Evolutionary conservation across 2,888 invertebrate genomes (phyloP).

Genomic region (Griposia aprilina): DNA sequence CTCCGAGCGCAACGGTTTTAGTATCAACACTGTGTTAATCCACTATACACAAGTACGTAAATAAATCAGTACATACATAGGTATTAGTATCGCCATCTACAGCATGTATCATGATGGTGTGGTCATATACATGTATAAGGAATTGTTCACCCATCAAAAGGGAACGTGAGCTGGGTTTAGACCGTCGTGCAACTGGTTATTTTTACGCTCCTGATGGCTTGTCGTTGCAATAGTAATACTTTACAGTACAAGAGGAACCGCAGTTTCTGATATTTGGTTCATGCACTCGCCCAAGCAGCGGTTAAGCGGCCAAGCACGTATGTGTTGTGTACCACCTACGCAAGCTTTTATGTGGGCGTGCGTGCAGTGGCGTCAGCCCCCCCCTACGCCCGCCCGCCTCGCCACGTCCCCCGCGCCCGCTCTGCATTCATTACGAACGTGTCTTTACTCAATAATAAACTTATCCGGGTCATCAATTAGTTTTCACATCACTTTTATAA

Average conservation of each 20-base stretch:
- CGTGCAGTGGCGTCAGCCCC: too few relatives aligned
- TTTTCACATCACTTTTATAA: too few relatives aligned
- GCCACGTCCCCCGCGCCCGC: too few relatives aligned
- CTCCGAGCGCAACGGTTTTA: not conserved
- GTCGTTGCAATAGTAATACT: slow-evolving; percentile 91
- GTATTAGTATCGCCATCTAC: not conserved
- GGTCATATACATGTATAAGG: slow-evolving; percentile 66
- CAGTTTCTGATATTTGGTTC: slow-evolving; percentile 91
- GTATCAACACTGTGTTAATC: slow-evolving; percentile 24
- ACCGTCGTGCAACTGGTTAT: slow-evolving; percentile 92
- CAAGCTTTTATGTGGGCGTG: too few relatives aligned
- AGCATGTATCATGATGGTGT: not conserved
- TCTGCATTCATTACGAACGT: too few relatives aligned
- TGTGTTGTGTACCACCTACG: too few relatives aligned
- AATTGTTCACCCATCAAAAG: slow-evolving; percentile 93
- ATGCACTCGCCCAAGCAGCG: slow-evolving; percentile 86
- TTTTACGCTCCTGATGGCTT: slow-evolving; percentile 91
- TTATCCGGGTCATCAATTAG: too few relatives aligned
- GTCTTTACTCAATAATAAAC: too few relatives aligned
- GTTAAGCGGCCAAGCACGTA: too few relatives aligned
- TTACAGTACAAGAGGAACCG: slow-evolving; percentile 87
- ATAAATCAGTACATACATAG: not conserved
- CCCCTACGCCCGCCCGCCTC: too few relatives aligned
- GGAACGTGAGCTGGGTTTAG: slow-evolving; percentile 93
- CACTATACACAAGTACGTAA: not conserved